These are phyloP conservation scores for Lycaon pictus DNA, from an alignment of 2,113 vertebrate species.

Conservation along the genomic window DNA sequence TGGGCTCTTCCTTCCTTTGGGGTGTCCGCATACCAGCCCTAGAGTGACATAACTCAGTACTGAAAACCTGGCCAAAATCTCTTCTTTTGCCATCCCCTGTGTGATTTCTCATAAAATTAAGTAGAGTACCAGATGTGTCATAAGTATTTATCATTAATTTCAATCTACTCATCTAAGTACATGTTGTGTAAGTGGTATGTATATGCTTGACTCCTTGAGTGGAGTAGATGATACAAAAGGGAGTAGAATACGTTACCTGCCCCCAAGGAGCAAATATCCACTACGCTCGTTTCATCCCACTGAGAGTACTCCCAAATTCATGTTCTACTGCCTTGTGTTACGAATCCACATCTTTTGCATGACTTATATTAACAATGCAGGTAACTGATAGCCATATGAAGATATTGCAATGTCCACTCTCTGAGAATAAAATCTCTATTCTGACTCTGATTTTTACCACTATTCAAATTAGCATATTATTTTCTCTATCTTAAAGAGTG, in stretches of 20 bases:
- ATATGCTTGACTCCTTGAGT: background rate
- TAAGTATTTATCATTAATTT: conserved; percentile 42
- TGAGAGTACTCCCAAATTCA: background rate
- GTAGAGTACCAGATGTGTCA: background rate
- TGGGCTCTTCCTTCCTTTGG: background rate
- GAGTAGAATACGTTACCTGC: background rate
- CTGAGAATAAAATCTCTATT: conserved; percentile 48
- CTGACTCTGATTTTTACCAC: conserved; percentile 45
- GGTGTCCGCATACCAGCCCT: background rate
- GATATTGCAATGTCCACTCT: background rate
- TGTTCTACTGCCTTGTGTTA: background rate
- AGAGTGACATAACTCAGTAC: background rate
- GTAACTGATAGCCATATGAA: conserved; percentile 8
- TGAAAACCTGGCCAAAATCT: background rate
- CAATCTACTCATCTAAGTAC: background rate
- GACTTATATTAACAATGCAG: background rate
- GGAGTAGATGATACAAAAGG: background rate
- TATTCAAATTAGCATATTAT: conserved; percentile 72
- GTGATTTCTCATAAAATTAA: conserved; percentile 17
- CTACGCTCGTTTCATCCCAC: background rate
- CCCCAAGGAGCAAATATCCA: background rate
- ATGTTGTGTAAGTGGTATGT: background rate
- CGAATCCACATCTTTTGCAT: background rate
- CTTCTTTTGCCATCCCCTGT: background rate
- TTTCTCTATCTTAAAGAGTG: conserved; percentile 70